Evolutionary conservation across 2,113 vertebrate genomes (phyloP).

Genomic region (Strix aluco): DNA sequence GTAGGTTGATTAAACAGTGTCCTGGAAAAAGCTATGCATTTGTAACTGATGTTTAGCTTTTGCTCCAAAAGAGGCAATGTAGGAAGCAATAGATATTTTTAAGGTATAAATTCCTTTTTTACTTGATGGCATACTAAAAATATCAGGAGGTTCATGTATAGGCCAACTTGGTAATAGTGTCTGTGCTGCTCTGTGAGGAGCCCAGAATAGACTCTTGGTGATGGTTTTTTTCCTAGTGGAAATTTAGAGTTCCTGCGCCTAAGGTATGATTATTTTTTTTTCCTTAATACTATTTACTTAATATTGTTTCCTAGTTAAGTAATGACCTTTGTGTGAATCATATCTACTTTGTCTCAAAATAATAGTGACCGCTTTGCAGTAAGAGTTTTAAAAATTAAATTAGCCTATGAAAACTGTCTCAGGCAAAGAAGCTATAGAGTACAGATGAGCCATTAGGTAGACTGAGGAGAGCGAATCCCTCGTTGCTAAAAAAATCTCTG

Average conservation of each 20-base stretch:
- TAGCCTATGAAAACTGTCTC: not conserved
- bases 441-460: not conserved
- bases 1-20: not conserved
- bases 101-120: not conserved
- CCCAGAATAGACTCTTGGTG: not conserved
- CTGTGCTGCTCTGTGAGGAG: not conserved
- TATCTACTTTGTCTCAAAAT: not conserved
- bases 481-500: not conserved
- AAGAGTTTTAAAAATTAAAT: not conserved
- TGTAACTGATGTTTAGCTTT: not conserved
- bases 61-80: not conserved
- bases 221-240: not conserved
- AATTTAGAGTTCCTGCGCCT: not conserved
- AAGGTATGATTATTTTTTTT: not conserved
- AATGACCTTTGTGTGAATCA: not conserved
- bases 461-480: not conserved
- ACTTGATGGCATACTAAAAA: not conserved
- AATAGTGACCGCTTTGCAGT: not conserved
- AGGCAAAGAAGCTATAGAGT: not conserved
- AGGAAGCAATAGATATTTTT: not conserved
- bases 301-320: not conserved
- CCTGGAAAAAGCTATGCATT: not conserved
- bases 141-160: not conserved
- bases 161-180: not conserved
- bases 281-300: not conserved